Base-by-base conservation (phyloP, 2,113 vertebrate species). In the Marmota flaviventris region DNA sequence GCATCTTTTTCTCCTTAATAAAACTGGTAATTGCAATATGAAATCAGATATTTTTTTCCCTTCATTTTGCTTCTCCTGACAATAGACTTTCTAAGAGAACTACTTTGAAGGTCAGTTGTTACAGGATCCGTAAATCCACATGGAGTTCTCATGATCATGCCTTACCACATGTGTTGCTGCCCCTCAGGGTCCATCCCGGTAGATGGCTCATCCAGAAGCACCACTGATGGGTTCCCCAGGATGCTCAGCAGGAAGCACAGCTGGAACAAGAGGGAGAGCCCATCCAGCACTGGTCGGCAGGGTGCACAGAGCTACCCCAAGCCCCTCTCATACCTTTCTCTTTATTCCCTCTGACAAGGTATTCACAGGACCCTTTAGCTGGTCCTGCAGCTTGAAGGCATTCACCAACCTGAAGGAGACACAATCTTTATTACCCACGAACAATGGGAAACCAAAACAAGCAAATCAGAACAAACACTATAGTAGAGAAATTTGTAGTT, bases 131-230 rank as follows among this genome's bases (percentile, higher is more conserved):
- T 13, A 25, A 11, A 45, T n/a, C 39, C 32, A 5, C 29, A 48
- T 13, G 39, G 16, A 9, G 4, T 13, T 32, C 63, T 24, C 24
- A 5, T 58, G 37, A 25, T 6, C 14, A 8, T 25, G 76, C 67
- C 99, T 99, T 97, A 99, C 99, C 99, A 99, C 98, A 99, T 99
- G 9, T 95, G 95, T 82, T 98, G 99, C 97, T 99, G 99, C 16
- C 99, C 99, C 89, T 99, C 99, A 0, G 98, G 99, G 97, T 99
- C 99, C 99, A 99, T 98, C n/a, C 99, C 99, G 0, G 98, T 98
- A 0, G 99, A 99, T 0, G 99, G 99, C 92, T 99, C 99, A 0
- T 99, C 99, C 98, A 99, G 98, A 0, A 99, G 98, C 83, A 99
- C 98, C 20, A 99, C 98, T 0, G 97, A 96, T 0, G 99, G 99